Base-by-base conservation (phyloP, 2,797 vertebrate species). In the Amphiprion clarkii region DNA sequence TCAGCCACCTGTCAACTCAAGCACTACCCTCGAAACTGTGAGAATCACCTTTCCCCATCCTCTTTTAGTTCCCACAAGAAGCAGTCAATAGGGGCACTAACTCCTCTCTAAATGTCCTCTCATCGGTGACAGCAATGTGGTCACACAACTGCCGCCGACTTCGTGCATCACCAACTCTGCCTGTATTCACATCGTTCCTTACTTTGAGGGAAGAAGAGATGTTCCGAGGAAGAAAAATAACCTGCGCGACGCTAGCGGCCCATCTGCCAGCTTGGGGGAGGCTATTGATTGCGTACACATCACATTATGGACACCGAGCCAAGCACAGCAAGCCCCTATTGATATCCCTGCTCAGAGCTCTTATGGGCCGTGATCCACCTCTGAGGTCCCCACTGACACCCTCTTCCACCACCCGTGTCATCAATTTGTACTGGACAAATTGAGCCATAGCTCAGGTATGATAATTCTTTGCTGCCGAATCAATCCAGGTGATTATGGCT, bases 221-320 rank as follows among this genome's bases (percentile, higher is more conserved):
- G 27, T 63, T 23, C 54, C 13, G 71, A 57, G 75, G 42, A 83
- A 59, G 79, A 85, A 67, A 84, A 90, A 87, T 72, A 70, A 79
- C 72, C 79, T 51, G 25, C 36, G 14, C 58, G 58, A 81, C 85
- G 84, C 74, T 40, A 59, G 59, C 57, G 49, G 81, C 72, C 71
- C 82, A 85, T 83, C 88, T 75, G 74, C 85, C 81, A 86, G 83
- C 81, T 83, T 69, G 57, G 69, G 68, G 73, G 78, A 67, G 67
- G 71, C 71, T 88, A 94, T 95, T 31, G 92, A 94, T 92, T 89
- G 86, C 87, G 87, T 90, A 89, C 85, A 87, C 81, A 81, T 93
- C 85, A 85, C 85, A 86, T 91, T 92, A 88, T 73, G 78, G 89
- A 90, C 89, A 84, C 78, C 71, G 73, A 85, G 83, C 83, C 76